phyloP scores from a whole-genome alignment of 2,888 invertebrate genomes.

The Metellina segmentata region DNA sequence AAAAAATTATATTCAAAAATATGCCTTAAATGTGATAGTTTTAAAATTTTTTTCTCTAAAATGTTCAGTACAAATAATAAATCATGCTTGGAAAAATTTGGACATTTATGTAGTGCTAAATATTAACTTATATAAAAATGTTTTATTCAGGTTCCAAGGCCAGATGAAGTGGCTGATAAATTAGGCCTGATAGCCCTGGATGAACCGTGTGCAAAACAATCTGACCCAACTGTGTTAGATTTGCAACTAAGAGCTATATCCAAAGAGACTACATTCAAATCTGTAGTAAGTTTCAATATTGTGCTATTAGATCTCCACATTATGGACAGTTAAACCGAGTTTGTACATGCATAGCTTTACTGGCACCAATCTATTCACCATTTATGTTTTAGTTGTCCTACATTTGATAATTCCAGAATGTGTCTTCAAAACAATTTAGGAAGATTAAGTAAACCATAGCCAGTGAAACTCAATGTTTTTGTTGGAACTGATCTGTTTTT shows the following conservation, averaged over 20 bases:
- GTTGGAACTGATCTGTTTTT: too few species aligned
- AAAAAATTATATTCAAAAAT: too few species aligned
- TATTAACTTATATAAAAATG: neutral
- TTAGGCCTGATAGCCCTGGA: slow-evolving; percentile 91
- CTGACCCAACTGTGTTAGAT: slow-evolving; percentile 95
- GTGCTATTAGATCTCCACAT: neutral
- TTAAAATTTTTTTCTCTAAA: neutral
- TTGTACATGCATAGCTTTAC: too few species aligned
- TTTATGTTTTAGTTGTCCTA: too few species aligned
- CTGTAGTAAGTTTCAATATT: slow-evolving; percentile 80
- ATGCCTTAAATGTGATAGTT: neutral
- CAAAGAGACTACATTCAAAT: slow-evolving; percentile 86
- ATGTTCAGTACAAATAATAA: neutral
- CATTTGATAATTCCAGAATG: too few species aligned
- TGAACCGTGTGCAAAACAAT: slow-evolving; percentile 97
- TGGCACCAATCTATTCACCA: too few species aligned
- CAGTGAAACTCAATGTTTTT: too few species aligned
- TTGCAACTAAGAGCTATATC: slow-evolving; percentile 90
- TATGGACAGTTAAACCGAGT: too few species aligned
- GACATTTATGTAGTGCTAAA: neutral
- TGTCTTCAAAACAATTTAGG: too few species aligned
- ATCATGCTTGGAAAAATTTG: neutral
- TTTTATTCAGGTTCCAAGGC: slow-evolving; percentile 84
- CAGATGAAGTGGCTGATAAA: slow-evolving; percentile 85
- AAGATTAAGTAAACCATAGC: too few species aligned